Conservation (phyloP, 2,888 invertebrate species). For the Crocallis elinguaria region DNA sequence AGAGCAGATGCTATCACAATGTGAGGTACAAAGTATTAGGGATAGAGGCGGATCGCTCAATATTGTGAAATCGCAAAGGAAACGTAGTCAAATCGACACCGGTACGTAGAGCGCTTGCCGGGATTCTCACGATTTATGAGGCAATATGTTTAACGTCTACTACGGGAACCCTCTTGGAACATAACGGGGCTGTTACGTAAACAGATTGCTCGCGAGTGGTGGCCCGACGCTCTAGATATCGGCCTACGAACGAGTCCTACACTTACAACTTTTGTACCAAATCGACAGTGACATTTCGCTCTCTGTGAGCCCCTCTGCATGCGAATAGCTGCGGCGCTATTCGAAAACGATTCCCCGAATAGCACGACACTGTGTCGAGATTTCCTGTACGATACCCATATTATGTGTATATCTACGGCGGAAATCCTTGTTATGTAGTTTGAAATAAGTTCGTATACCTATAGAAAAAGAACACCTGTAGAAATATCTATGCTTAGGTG, state of each 20-base stretch:
- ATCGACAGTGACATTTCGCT: constrained; percentile 56
- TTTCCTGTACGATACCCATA: constrained; percentile 22
- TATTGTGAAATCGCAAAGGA: constrained; percentile 76
- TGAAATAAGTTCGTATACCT: too few species aligned
- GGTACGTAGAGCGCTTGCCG: constrained; percentile 73
- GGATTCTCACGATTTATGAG: constrained; percentile 84
- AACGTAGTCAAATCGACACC: constrained; percentile 82
- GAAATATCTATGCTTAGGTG: too few species aligned
- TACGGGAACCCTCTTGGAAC: constrained; percentile 80
- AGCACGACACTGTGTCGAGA: constrained; percentile 36
- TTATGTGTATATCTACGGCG: constrained; percentile 1
- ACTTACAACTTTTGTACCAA: constrained; percentile 67
- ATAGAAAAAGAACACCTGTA: too few species aligned
- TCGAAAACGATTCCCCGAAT: constrained; percentile 44
- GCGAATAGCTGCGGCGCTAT: constrained; percentile 47
- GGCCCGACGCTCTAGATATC: constrained; percentile 69
- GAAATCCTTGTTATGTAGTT: neutral
- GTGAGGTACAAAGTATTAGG: constrained; percentile 33
- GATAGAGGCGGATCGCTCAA: constrained; percentile 62
- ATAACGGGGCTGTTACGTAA: constrained; percentile 84
- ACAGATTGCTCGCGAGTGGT: constrained; percentile 82
- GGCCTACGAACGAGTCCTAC: constrained; percentile 69
- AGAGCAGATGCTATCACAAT: constrained; percentile 26
- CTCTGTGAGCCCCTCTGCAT: constrained; percentile 54
- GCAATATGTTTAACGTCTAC: constrained; percentile 85